Evolutionary conservation across 2,113 vertebrate genomes (phyloP).

Genomic region (Diadophis punctatus): DNA sequence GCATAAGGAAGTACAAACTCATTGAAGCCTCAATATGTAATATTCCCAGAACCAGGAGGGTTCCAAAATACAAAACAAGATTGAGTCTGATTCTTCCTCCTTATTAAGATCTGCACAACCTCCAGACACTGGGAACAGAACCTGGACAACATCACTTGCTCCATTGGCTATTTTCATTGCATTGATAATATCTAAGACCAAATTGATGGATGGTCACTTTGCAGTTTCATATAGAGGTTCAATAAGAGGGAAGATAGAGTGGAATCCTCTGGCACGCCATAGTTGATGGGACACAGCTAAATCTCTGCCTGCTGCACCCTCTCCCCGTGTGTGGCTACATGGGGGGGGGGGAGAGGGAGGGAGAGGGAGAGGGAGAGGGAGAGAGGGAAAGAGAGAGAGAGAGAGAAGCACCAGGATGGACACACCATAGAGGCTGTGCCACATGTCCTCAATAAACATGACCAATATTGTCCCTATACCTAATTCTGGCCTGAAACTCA

Average conservation of each 20-base stretch:
- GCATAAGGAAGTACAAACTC: background rate
- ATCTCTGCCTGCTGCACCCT: background rate
- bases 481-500: background rate
- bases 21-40: background rate
- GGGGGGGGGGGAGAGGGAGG: background rate
- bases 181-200: background rate
- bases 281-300: background rate
- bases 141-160: background rate
- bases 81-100: background rate
- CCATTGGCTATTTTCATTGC: background rate
- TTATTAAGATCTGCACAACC: background rate
- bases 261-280: background rate
- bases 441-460: background rate
- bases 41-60: background rate
- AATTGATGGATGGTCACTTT: background rate
- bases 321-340: background rate
- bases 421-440: background rate
- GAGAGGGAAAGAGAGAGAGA: background rate
- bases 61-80: background rate
- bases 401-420: background rate
- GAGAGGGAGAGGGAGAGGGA: background rate
- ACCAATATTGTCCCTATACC: background rate
- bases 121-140: background rate
- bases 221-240: background rate
- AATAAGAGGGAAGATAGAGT: background rate